Base-by-base conservation (phyloP, 2,797 vertebrate genomes). In the Gambelia wislizenii region DNA sequence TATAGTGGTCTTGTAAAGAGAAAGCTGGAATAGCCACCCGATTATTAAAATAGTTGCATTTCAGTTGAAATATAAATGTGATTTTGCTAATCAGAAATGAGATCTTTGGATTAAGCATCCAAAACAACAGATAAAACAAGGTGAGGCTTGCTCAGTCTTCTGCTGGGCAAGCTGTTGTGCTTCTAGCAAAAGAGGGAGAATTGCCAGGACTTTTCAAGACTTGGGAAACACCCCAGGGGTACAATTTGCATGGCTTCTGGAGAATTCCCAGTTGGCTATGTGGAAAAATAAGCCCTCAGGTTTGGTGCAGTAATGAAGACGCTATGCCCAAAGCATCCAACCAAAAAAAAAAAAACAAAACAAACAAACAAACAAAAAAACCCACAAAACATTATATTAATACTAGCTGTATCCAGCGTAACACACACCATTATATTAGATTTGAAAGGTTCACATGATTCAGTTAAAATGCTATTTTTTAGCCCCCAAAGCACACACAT, bases 231-330 rank as follows among this genome's bases (percentile, higher is more conserved):
- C 42, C 39, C 54, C 1, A 54, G 59, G 56, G 83, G 82, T 36
- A 1, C 2, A 64, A 30, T 75, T 67, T 76, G 54, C 20, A 27
- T 7, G 42, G 47, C 8, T 25, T 16, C 7, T 3, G 14, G 44
- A 22, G 36, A 70, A 67, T 86, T 69, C 47, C 20, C 30, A 47
- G 22, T 7, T 72, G 39, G 8, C n/a, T 18, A 39, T 0, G 13
- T 25, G 12, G 36, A 44, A 84, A n/a, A 67, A 69, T 56, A 22
- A 44, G 25, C 18, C 6, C 36, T 0, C 47, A 76, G 69, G 18
- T 87, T 27, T 27, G 67, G 22, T 12, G 20, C 25, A 36, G 56
- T 91, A 88, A 88, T 87, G 44, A 74, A 64, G 69, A 44, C 56
- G 12, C 7, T 7, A 22, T 16, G 7, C 27, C 20, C 16, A 69